These are phyloP conservation scores for Epinotia brunnichana DNA, from an alignment of 2,888 invertebrate genomes.

Conservation along the genomic window DNA sequence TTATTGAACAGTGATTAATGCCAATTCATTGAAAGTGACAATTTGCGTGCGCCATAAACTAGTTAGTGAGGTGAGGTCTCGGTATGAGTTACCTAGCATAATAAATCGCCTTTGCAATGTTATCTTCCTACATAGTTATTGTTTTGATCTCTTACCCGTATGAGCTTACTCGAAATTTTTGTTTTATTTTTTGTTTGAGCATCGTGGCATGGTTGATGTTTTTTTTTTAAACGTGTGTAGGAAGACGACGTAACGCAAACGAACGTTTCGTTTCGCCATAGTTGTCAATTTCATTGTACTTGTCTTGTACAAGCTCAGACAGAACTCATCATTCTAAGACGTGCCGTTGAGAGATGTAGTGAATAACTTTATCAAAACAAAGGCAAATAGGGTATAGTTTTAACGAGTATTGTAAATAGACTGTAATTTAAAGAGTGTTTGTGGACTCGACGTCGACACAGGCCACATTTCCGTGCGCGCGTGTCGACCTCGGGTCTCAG, in stretches of 20 bases:
- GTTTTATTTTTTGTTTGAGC: slow-evolving; percentile 1
- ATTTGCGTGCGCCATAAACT: neutral
- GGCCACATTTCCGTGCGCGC: too few species aligned
- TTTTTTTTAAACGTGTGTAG: slow-evolving; percentile 1
- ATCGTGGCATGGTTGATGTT: neutral
- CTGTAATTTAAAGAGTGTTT: slow-evolving; percentile 52
- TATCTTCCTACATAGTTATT: slow-evolving; percentile 25
- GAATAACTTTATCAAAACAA: slow-evolving; percentile 28
- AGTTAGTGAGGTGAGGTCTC: neutral
- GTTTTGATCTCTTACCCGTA: neutral
- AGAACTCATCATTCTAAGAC: slow-evolving; percentile 6
- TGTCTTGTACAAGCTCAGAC: neutral
- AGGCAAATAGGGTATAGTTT: slow-evolving; percentile 42
- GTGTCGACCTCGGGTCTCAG: too few species aligned
- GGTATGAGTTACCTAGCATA: slow-evolving; percentile 18
- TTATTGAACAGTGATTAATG: slow-evolving; percentile 8
- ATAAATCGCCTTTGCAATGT: slow-evolving; percentile 12
- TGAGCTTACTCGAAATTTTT: neutral
- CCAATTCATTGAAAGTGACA: neutral
- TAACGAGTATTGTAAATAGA: slow-evolving; percentile 48
- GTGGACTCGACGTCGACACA: too few species aligned
- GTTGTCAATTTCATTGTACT: slow-evolving; percentile 26
- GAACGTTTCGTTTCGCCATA: slow-evolving; percentile 20
- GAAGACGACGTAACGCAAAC: slow-evolving; percentile 20
- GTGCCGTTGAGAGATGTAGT: slow-evolving; percentile 32